phyloP scores from a whole-genome alignment of 2,113 vertebrate genomes.

The Istiophorus platypterus region DNA sequence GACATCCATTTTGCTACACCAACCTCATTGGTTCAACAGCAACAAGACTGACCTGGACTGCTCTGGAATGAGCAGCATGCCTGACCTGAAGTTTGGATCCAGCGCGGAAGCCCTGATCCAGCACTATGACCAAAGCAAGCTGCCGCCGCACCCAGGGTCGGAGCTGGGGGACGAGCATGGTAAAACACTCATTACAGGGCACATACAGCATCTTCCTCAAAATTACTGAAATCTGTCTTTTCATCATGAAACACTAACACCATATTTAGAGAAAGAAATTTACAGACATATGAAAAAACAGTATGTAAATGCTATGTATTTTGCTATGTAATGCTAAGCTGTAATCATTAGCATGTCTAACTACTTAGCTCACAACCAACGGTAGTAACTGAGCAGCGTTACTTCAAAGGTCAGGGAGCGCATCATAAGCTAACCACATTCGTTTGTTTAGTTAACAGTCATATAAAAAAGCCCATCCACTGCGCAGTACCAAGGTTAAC shows the following conservation, averaged over 20 bases:
- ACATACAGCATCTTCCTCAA: no score
- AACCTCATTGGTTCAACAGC: constrained; percentile 59
- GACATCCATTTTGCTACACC: constrained; percentile 3
- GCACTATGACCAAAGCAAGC: constrained; percentile 30
- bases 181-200: neutral
- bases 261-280: no score
- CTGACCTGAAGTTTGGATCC: constrained; percentile 50
- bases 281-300: no score
- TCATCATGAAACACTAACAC: no score
- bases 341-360: neutral
- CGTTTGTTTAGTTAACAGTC: neutral
- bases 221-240: neutral
- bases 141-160: neutral
- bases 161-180: constrained; percentile 20
- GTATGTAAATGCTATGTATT: no score
- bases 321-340: neutral
- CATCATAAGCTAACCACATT: neutral
- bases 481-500: no score
- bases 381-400: neutral
- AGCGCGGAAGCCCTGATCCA: constrained; percentile 65
- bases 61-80: constrained; percentile 48
- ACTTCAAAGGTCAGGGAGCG: neutral
- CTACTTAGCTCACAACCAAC: neutral
- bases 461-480: no score
- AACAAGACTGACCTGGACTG: constrained; percentile 54